Conservation (phyloP, 2,113 vertebrate species). For the Dipodomys ordii region DNA sequence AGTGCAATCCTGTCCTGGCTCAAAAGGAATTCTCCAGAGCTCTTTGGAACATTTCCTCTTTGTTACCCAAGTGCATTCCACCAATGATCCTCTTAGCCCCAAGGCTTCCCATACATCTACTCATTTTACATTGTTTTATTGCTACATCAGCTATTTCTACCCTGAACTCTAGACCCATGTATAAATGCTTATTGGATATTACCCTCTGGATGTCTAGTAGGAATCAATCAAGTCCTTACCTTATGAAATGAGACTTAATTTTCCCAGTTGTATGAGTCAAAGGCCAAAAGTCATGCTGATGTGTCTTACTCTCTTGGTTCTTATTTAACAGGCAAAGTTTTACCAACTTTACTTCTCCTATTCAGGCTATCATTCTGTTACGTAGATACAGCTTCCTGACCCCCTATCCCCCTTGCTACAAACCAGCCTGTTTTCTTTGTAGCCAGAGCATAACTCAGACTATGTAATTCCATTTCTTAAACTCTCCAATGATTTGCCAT, state of each 20-base stretch:
- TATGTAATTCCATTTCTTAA: neutral
- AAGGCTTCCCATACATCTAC: neutral
- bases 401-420: neutral
- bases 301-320: neutral
- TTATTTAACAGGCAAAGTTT: neutral
- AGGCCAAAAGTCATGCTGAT: neutral
- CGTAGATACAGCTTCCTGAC: accelerated
- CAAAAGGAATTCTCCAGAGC: neutral
- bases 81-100: neutral
- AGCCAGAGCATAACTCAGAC: neutral
- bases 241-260: neutral
- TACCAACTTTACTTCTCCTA: neutral
- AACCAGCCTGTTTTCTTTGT: neutral
- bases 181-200: neutral
- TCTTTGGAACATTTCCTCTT: neutral
- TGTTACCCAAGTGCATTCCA: neutral
- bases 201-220: neutral
- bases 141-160: neutral
- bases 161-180: neutral
- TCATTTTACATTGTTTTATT: neutral
- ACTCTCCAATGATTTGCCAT: neutral
- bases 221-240: neutral
- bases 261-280: neutral
- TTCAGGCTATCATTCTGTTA: neutral
- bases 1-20: neutral